A percentile compares a stretch with the other conserved stretches of the same genome.
phyloP scores from a whole-genome alignment of 2,113 vertebrate species.

The Gymnorhina tibicen region DNA sequence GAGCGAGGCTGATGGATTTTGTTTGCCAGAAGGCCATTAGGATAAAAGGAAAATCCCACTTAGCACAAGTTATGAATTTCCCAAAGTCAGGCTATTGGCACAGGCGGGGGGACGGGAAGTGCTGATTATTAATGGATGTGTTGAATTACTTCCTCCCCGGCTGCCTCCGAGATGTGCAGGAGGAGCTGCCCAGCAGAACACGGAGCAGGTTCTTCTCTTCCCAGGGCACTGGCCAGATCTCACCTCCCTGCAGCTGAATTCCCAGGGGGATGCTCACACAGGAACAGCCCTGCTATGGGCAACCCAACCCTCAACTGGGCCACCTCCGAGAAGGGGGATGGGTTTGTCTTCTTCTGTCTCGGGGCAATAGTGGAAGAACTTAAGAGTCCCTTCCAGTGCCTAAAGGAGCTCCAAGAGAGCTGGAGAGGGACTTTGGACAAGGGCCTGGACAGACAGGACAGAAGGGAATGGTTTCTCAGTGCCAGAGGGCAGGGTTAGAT shows the following conservation, averaged over 20 bases:
- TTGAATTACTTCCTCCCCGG: neutral
- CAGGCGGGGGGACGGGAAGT: neutral
- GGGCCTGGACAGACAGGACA: neutral
- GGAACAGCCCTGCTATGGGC: rapidly evolving
- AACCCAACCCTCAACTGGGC: rapidly evolving
- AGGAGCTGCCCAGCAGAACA: neutral
- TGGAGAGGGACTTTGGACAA: neutral
- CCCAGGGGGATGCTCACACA: rapidly evolving
- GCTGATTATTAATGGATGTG: neutral
- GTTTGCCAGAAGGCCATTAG: neutral
- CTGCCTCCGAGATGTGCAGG: neutral
- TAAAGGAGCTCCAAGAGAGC: neutral
- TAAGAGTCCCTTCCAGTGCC: neutral
- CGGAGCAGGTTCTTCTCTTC: neutral
- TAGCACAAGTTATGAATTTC: neutral
- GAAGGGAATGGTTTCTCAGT: neutral
- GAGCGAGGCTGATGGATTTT: neutral
- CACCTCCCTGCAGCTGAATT: neutral
- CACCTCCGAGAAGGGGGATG: rapidly evolving
- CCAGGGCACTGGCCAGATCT: neutral
- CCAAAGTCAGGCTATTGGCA: neutral
- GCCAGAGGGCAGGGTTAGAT: neutral
- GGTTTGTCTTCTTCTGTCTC: neutral
- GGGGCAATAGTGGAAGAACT: neutral
- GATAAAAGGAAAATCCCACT: neutral